A percentile compares a stretch with the other conserved stretches of the same genome.
Evolutionary conservation across 2,888 invertebrate species (phyloP).

Genomic region (Myopa tessellatipennis): DNA sequence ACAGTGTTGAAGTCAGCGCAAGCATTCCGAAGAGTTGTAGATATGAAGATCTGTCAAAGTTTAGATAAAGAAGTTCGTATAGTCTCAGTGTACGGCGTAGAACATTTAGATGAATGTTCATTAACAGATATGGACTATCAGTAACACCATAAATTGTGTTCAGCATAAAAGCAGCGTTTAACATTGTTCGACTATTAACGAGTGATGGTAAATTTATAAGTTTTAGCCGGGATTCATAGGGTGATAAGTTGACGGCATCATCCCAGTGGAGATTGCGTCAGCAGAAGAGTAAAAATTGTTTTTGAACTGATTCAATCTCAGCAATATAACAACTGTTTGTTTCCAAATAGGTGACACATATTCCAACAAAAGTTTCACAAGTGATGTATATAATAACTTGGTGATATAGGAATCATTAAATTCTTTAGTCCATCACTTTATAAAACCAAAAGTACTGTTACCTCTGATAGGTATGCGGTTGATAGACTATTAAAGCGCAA

Average conservation of each 20-base stretch:
- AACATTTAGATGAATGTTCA: too few species aligned
- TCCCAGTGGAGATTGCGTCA: not conserved
- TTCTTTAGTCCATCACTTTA: not conserved
- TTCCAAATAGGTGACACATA: not conserved
- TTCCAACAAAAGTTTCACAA: not conserved
- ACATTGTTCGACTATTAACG: too few species aligned
- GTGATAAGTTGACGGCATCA: too few species aligned
- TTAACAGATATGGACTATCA: too few species aligned
- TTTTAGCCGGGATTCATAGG: too few species aligned
- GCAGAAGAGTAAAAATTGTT: not conserved
- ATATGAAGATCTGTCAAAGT: too few species aligned
- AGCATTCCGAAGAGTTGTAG: not conserved
- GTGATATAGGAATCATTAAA: not conserved
- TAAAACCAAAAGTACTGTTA: not conserved
- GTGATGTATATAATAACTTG: not conserved
- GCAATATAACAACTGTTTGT: not conserved
- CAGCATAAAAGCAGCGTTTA: too few species aligned
- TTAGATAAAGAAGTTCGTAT: too few species aligned
- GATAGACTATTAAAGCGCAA: not conserved
- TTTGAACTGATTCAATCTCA: not conserved
- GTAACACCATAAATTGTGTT: too few species aligned
- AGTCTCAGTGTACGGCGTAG: too few species aligned
- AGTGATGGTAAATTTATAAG: too few species aligned
- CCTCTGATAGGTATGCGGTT: not conserved
- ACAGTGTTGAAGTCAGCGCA: not conserved